phyloP scores from a whole-genome alignment of 2,888 invertebrate genomes.

The Microctonus aethiopoides region DNA sequence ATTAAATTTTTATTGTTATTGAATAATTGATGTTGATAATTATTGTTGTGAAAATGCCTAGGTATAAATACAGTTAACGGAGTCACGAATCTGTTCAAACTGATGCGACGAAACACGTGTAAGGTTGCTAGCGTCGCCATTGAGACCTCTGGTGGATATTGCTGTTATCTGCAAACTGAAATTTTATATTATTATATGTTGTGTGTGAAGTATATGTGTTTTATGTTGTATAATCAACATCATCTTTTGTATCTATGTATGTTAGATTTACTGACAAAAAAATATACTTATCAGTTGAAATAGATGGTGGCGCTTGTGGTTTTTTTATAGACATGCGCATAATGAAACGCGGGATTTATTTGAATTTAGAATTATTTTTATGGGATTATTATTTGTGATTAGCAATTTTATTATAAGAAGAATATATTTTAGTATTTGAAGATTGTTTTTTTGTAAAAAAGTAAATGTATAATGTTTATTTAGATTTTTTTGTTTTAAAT shows the following conservation, averaged over 20 bases:
- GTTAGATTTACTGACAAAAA: conserved; percentile 30
- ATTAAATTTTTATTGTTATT: conserved; percentile 17
- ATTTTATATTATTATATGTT: too few species aligned
- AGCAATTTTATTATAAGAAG: too few species aligned
- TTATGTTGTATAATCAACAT: neutral
- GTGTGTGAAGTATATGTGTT: neutral
- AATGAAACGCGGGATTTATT: neutral
- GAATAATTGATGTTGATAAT: conserved; percentile 13
- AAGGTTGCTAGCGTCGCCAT: conserved; percentile 50
- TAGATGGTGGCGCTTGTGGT: neutral
- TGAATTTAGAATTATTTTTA: too few species aligned
- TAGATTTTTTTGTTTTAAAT: too few species aligned
- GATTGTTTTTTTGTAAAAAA: too few species aligned
- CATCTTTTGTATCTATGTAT: too few species aligned
- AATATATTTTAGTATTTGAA: too few species aligned
- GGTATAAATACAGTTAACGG: conserved; percentile 42
- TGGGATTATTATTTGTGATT: too few species aligned
- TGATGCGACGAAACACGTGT: conserved; percentile 60
- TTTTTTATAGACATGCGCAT: neutral
- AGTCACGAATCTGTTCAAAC: conserved; percentile 53
- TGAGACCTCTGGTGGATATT: conserved; percentile 49
- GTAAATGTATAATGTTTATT: too few species aligned
- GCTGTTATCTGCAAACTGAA: neutral
- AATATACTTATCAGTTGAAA: neutral
- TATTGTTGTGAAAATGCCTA: conserved; percentile 30